Percentiles rank a stretch among this genome's conserved stretches.
Evolutionary conservation across 1,140 invertebrate species (phyloP).

Genomic region (Andrena cerasifolii): DNA sequence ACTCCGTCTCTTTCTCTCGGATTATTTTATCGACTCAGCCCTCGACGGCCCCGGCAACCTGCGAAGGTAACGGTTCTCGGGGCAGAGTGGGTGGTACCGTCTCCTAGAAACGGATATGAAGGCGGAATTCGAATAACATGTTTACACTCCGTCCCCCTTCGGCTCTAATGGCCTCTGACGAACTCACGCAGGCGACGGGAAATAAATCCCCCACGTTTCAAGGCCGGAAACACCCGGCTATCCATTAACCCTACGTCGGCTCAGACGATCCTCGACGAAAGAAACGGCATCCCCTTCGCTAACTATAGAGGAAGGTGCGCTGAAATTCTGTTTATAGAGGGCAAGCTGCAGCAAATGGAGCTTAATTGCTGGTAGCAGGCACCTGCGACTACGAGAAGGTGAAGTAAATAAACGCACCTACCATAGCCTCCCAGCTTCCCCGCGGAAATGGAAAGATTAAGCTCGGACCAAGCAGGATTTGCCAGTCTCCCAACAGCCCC

Average conservation of each 20-base stretch:
- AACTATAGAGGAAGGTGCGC: not conserved
- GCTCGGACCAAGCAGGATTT: no score
- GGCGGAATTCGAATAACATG: slow-evolving; percentile 71
- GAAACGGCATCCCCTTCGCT: not conserved
- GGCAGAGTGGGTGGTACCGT: slow-evolving; percentile 13
- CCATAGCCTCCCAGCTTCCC: no score
- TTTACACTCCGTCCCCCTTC: slow-evolving; percentile 55
- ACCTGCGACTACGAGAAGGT: not conserved
- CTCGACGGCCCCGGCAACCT: not conserved
- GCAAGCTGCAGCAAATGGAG: not conserved
- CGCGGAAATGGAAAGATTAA: no score
- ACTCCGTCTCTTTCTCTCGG: not conserved
- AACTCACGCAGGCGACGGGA: slow-evolving; percentile 19
- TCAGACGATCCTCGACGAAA: not conserved
- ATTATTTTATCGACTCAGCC: slow-evolving; percentile 11
- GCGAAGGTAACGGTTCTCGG: slow-evolving; percentile 11
- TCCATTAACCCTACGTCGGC: slow-evolving; percentile 26
- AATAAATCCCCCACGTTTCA: slow-evolving; percentile 9
- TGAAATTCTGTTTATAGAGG: not conserved
- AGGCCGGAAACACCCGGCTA: not conserved
- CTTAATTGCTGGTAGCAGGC: no score
- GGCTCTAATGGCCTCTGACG: slow-evolving; percentile 54
- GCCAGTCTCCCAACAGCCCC: no score
- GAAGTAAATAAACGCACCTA: no score
- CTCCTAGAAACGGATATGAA: slow-evolving; percentile 68